phyloP scores from a whole-genome alignment of 37 sponge, comb jelly and placozoan genomes.

The Eunapius fragilis region DNA sequence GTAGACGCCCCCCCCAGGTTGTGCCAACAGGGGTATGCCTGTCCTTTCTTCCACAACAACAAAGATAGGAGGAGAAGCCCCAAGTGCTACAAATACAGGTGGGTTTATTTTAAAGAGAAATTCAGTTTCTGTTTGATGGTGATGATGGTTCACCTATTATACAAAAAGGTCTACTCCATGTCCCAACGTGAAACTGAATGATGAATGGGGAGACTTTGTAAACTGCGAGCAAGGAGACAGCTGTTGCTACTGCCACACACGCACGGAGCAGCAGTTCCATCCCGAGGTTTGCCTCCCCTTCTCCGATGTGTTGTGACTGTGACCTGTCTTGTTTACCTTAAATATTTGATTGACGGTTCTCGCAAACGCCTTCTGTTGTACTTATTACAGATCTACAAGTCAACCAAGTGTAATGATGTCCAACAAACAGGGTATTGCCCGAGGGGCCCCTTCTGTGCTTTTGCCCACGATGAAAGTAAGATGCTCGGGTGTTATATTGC shows the following conservation, averaged over 20 bases:
- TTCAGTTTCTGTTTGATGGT: background rate
- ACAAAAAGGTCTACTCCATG: conserved; percentile 92
- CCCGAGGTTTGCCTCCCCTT: conserved; percentile 73
- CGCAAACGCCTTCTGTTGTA: background rate
- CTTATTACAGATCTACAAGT: conserved; percentile 91
- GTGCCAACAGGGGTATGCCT: conserved; percentile 98
- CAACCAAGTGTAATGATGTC: conserved; percentile 97
- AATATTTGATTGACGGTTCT: background rate
- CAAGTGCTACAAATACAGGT: conserved; percentile 87
- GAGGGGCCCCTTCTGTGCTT: conserved; percentile 98
- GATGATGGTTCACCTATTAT: background rate
- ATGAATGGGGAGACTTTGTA: conserved; percentile 97
- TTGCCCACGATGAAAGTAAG: conserved; percentile 96
- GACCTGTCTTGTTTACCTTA: background rate
- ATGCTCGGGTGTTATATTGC: background rate
- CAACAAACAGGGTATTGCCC: conserved; percentile 98
- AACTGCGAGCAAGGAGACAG: conserved; percentile 87
- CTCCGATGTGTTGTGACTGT: background rate
- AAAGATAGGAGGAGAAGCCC: conserved; percentile 94
- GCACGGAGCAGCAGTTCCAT: conserved; percentile 99
- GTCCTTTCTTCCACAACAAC: conserved; percentile 97
- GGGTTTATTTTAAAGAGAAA: background rate
- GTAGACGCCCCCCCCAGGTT: conserved; percentile 90
- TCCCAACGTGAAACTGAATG: conserved; percentile 93
- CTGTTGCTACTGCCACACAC: conserved; percentile 95